Evolutionary conservation across 2,113 vertebrate genomes (phyloP), one percentile per base, ranked within the genome.

Genomic region (Phocoena sinus): DNA sequence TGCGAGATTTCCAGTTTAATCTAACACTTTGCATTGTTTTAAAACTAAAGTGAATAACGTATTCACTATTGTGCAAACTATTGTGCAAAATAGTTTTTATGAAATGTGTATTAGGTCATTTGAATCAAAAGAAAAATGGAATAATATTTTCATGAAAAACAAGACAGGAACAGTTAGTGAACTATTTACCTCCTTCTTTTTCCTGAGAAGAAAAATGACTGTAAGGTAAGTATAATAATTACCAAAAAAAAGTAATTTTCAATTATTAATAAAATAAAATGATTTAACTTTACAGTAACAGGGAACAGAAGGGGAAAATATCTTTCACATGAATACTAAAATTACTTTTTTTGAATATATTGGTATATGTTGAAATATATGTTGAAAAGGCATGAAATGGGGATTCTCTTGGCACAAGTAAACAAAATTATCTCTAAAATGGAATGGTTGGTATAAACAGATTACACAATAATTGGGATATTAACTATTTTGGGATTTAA

Each of bases 401-500:
- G 63, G 14, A 74, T 89, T 85, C 88, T 95, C 10, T 86, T 89
- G 63, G 50, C 41, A 95, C 47, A 65, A 20, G 41, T 73, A 79
- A 96, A 94, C 12, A 93, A 63, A 95, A 90, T 87, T 18, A 88
- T 80, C 17, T 97, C 63, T 92, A 73, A 96, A 97, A 81, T 80
- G 26, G 36, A 83, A 82, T 96, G 63, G 41, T 53, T 96, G 70
- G 50, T 93, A 95, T 83, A 92, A 89, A 96, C 6, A 96, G 76
- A 92, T 74, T 91, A 81, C 14, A 88, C 6, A 89, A 31, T 74
- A 88, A 93, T 14, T 33, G 38, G n/a, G 44, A 87, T 84, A 88
- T 56, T 83, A 70, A 50, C 18, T 83, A 47, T 83, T 96, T 77
- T 6, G 26, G 12, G 44, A 83, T 84, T 96, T 97, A 77, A 73